Evolutionary conservation across 1,140 invertebrate species (phyloP).

Genomic region (Formica selysi): DNA sequence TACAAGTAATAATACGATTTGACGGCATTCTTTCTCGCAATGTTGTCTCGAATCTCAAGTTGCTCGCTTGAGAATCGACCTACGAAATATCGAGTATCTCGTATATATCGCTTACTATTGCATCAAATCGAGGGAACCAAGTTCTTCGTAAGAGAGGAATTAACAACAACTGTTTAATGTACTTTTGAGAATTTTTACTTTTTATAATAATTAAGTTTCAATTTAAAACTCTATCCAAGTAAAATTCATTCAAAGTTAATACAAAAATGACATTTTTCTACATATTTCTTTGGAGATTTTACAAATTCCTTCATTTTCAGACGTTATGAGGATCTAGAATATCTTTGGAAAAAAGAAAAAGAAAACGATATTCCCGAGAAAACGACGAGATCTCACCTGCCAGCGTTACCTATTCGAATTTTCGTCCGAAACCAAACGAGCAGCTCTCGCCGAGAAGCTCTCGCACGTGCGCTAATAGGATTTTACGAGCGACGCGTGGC

Average conservation of each 20-base stretch:
- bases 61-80: constrained; percentile 34
- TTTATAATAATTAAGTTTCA: background rate
- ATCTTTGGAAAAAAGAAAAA: background rate
- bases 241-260: background rate
- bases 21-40: constrained; percentile 33
- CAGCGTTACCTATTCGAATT: constrained; percentile 23
- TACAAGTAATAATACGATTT: constrained; percentile 67
- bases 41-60: constrained; percentile 19
- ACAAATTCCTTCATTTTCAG: background rate
- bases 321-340: background rate
- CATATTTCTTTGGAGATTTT: background rate
- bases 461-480: constrained; percentile 75
- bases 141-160: background rate
- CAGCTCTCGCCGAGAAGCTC: constrained; percentile 28
- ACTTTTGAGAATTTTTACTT: background rate
- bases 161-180: background rate
- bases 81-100: constrained; percentile 1
- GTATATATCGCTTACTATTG: background rate
- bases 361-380: background rate
- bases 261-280: background rate
- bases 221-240: background rate
- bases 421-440: background rate
- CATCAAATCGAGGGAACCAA: background rate
- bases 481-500: constrained; percentile 76
- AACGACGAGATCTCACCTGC: background rate